Evolutionary conservation across 35 echinoderm and acorn worm genomes (phyloP).

Genomic region (Ophioderma brevispina): DNA sequence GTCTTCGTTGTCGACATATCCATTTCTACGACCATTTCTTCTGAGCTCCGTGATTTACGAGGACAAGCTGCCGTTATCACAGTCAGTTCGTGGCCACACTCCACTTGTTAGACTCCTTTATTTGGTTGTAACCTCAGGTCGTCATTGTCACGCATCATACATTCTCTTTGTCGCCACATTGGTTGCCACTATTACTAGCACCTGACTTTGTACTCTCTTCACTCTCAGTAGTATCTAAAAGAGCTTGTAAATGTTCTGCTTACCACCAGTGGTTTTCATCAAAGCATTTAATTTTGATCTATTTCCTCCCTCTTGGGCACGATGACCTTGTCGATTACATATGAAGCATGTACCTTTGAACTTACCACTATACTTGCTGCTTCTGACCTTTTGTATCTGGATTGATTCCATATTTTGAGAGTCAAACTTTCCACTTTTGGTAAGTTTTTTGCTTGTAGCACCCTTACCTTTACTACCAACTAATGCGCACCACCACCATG

Average conservation of each 20-base stretch:
- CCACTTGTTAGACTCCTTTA: background rate
- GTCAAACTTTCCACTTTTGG: background rate
- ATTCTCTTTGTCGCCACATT: background rate
- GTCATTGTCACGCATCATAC: background rate
- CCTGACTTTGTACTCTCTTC: background rate
- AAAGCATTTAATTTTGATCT: background rate
- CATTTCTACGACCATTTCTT: background rate
- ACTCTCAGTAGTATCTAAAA: too few species aligned
- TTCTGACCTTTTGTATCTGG: background rate
- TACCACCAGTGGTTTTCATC: background rate
- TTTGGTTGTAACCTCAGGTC: background rate
- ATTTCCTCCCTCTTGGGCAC: constrained; percentile 15
- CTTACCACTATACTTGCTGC: background rate
- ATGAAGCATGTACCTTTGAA: constrained; percentile 27
- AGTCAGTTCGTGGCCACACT: background rate
- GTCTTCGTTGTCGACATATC: background rate
- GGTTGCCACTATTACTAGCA: background rate
- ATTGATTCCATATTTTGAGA: background rate
- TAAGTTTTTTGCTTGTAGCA: background rate
- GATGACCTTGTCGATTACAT: constrained; percentile 28
- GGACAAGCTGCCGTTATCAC: background rate
- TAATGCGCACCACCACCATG: background rate
- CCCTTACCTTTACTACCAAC: background rate
- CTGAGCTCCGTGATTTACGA: too few species aligned
- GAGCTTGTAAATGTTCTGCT: background rate